Evolutionary conservation across 23 tunicate genomes (phyloP), one percentile per base, ranked within the genome.

Genomic region (Trididemnum miniatum): DNA sequence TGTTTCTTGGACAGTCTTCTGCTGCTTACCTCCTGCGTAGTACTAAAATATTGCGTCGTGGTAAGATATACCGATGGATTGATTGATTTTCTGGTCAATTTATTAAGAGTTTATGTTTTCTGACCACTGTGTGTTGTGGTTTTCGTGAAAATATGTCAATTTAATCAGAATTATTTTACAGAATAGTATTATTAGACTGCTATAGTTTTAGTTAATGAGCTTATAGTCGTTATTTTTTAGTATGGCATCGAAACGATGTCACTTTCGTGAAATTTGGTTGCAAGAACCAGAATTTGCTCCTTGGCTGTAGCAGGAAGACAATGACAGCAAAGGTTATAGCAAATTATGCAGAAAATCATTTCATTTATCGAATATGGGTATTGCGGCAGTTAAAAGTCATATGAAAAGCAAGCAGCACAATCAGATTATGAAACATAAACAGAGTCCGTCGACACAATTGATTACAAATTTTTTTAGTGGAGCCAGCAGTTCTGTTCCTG

Each of bases 271-370:
- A 67, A 7, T 67, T 31, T 67, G 75, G 38, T 33, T 67, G 38
- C n/a, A 67, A 31, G 38, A 67, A 5, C 3, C n/a, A 5, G 75
- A 67, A 9, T 31, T 67, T 67, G 38, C 75, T 32, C 20, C 38
- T 62, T 62, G 69, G 69, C 69, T 62, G 69, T 24, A 67, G 75
- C 75, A 67, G 75, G 38, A 5, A 67, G 32, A 67, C 31, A 9
- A 67, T 67, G 75, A 67, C 37, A 73, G 30, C 59, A 73, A 37
- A 73, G 79, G 59, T 20, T 40, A 38, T 39, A 37, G 79, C 9
- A 73, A 73, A 59, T 73, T 38, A 2, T 38, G 79, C 79, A 73
- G 59, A 39, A 73, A 73, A 40, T 73, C 31, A 15, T 38, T 73
- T 73, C 59, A 73, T 73, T 3, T 73, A 22, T 22, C 20, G 4